A percentile compares a stretch with the other conserved stretches of the same genome.
These are phyloP conservation scores for Diploscapter pachys DNA, from an alignment of 1,140 invertebrate genomes.

Conservation along the genomic window DNA sequence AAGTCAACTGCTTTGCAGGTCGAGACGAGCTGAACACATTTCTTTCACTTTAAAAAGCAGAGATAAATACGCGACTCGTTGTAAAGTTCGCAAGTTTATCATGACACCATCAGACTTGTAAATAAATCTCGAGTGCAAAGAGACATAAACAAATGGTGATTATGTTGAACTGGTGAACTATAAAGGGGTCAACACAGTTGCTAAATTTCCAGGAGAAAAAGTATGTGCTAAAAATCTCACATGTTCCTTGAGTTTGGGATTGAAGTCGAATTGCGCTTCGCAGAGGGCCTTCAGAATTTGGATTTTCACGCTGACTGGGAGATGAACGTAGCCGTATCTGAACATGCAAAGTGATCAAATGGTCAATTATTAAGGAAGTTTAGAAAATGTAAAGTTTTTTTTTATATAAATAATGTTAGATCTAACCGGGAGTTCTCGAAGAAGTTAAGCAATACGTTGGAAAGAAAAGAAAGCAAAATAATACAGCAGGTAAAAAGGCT, in stretches of 20 bases:
- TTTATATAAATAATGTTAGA: not conserved
- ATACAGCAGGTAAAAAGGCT: too few relatives aligned
- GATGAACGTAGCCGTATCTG: constrained; percentile 77
- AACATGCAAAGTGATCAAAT: not conserved
- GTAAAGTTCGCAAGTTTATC: not conserved
- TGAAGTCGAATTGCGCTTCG: constrained; percentile 89
- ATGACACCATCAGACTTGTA: too few relatives aligned
- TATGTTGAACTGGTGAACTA: too few relatives aligned
- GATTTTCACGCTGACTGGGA: constrained; percentile 79
- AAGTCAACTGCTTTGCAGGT: constrained; percentile 74
- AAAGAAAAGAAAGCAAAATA: too few relatives aligned
- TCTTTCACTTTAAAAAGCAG: not conserved
- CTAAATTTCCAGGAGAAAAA: not conserved
- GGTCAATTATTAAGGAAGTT: not conserved
- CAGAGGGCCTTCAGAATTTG: constrained; percentile 81
- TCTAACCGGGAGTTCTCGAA: constrained; percentile 62
- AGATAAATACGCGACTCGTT: not conserved
- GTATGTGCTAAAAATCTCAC: constrained; percentile 43
- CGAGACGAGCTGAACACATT: constrained; percentile 62
- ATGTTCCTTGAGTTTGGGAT: constrained; percentile 86
- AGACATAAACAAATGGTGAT: too few relatives aligned
- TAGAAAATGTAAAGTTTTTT: not conserved
- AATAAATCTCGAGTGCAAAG: too few relatives aligned
- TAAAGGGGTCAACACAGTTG: too few relatives aligned
- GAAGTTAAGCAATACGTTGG: too few relatives aligned